Evolutionary conservation across 2,113 vertebrate species (phyloP).

Genomic region (Podarcis raffonei): DNA sequence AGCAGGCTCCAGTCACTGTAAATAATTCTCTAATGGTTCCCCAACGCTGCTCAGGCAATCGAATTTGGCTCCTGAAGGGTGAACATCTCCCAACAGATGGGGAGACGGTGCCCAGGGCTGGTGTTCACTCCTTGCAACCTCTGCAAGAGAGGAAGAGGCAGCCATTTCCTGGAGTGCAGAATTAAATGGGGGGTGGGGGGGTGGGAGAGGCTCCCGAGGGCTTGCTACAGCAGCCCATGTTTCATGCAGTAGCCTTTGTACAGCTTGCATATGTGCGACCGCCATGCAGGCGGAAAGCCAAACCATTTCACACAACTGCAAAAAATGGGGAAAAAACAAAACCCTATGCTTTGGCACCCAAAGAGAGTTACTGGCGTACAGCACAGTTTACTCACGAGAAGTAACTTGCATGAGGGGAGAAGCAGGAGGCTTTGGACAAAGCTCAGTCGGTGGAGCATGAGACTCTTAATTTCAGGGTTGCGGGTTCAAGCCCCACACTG

Average conservation of each 20-base stretch:
- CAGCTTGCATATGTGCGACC: rapidly evolving
- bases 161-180: neutral
- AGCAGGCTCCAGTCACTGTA: neutral
- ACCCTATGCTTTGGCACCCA: rapidly evolving
- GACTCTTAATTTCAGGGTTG: too few species aligned
- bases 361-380: rapidly evolving
- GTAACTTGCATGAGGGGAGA: neutral
- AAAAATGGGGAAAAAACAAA: neutral
- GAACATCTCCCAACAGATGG: slow-evolving; percentile 34
- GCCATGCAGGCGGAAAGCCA: neutral
- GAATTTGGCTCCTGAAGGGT: slow-evolving; percentile 1
- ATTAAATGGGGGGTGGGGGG: neutral
- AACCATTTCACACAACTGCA: neutral
- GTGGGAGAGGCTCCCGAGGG: neutral
- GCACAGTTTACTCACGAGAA: neutral
- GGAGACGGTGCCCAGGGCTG: slow-evolving; percentile 41
- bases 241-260: neutral
- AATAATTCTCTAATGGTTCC: neutral
- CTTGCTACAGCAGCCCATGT: rapidly evolving
- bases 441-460: too few species aligned
- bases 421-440: neutral
- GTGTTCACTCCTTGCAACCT: slow-evolving; percentile 4
- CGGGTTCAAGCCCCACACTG: too few species aligned
- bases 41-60: slow-evolving; percentile 19
- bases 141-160: slow-evolving; percentile 3